Evolutionary conservation across 2,888 invertebrate genomes (phyloP).

Genomic region (Sinohyriopsis cumingii): DNA sequence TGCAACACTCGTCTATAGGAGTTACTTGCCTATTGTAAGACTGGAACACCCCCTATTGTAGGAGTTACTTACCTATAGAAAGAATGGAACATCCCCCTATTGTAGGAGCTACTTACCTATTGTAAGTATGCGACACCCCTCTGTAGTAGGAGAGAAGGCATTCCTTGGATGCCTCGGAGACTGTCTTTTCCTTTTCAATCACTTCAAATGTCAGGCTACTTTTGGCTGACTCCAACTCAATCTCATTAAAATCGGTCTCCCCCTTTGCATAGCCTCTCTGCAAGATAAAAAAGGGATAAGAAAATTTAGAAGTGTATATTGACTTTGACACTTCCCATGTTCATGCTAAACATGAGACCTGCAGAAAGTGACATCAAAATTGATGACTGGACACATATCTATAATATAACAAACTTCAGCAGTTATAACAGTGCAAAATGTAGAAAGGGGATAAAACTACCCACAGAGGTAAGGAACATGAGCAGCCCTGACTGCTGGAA

Average conservation of each 20-base stretch:
- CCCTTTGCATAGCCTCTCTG: slow-evolving; percentile 79
- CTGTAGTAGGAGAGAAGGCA: slow-evolving; percentile 84
- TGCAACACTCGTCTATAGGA: slow-evolving; percentile 74
- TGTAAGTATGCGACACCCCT: slow-evolving; percentile 79
- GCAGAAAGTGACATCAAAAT: background rate
- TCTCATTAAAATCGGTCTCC: slow-evolving; percentile 79
- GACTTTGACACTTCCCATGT: background rate
- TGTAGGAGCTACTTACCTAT: slow-evolving; percentile 74
- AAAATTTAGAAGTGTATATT: background rate
- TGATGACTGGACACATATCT: background rate
- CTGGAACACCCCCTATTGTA: too few relatives aligned
- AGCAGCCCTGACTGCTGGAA: too few relatives aligned
- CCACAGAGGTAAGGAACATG: too few relatives aligned
- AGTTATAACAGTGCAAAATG: too few relatives aligned
- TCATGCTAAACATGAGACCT: background rate
- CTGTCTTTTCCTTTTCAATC: slow-evolving; percentile 85
- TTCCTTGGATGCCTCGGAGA: slow-evolving; percentile 81
- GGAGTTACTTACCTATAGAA: too few relatives aligned
- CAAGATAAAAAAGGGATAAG: slow-evolving; percentile 3
- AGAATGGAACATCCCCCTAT: too few relatives aligned
- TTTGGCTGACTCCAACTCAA: slow-evolving; percentile 86
- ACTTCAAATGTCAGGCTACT: slow-evolving; percentile 91
- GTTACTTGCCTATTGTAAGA: too few relatives aligned
- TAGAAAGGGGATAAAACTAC: too few relatives aligned
- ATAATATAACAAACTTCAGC: background rate